A percentile compares a stretch with the other conserved stretches of the same genome.
Conservation (phyloP, 2,797 vertebrate genomes). For the Chloroceryle amazona region DNA sequence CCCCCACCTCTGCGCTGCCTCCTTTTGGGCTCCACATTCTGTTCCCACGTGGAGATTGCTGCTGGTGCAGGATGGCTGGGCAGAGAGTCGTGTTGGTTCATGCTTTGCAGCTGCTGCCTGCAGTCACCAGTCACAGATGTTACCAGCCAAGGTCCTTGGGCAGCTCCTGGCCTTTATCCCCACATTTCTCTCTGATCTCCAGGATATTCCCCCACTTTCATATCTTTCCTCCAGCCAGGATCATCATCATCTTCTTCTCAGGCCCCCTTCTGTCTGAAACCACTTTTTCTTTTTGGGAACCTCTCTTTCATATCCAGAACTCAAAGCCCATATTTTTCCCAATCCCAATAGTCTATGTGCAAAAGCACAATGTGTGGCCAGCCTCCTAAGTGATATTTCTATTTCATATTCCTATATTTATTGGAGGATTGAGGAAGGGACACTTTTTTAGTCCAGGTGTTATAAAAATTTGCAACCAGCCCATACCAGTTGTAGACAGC, state of each 20-base stretch:
- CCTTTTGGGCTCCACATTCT: background rate
- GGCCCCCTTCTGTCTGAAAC: background rate
- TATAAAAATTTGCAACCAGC: background rate
- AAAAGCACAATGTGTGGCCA: background rate
- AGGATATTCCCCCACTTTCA: background rate
- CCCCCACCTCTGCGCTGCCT: rapidly evolving
- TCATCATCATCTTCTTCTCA: background rate
- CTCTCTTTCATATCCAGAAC: background rate
- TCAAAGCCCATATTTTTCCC: background rate
- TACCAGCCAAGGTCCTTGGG: background rate
- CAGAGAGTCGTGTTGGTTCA: background rate
- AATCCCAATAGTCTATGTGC: background rate
- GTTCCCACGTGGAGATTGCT: background rate
- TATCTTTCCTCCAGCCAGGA: background rate
- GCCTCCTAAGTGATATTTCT: background rate
- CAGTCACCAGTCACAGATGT: background rate
- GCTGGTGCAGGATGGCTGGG: background rate
- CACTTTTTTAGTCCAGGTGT: background rate
- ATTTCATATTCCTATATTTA: background rate
- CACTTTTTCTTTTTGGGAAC: background rate
- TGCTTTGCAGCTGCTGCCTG: background rate
- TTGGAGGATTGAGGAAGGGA: background rate
- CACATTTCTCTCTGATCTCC: background rate
- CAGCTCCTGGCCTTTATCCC: background rate
- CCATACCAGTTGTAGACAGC: background rate